A percentile compares a stretch with the other conserved stretches of the same genome.
Conservation (phyloP, 1,140 invertebrate genomes). For the Drosophila lacertosa region DNA sequence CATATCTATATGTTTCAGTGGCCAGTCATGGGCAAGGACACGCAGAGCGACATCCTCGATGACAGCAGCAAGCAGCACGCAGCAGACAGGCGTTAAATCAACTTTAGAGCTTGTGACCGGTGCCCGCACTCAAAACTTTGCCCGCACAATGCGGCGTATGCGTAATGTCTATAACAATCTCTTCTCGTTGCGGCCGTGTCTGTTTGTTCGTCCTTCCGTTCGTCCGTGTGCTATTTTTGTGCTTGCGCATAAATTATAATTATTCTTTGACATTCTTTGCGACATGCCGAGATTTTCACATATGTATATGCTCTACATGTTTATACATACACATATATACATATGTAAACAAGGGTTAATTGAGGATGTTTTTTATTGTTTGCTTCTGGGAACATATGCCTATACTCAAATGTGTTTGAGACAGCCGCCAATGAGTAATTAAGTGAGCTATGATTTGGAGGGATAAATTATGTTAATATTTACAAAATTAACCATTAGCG, state of each 20-base stretch:
- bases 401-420: too few species aligned
- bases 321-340: too few species aligned
- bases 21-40: constrained; percentile 19
- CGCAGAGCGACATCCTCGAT: neutral
- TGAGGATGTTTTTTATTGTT: too few species aligned
- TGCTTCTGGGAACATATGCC: too few species aligned
- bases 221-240: constrained; percentile 41
- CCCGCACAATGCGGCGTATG: constrained; percentile 26
- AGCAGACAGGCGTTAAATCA: constrained; percentile 45
- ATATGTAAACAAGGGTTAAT: too few species aligned
- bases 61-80: neutral
- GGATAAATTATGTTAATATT: too few species aligned
- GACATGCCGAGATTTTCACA: neutral
- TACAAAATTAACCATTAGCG: too few species aligned
- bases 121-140: neutral
- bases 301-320: neutral
- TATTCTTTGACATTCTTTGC: constrained; percentile 50
- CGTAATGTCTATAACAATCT: constrained; percentile 22
- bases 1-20: constrained; percentile 39
- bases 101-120: constrained; percentile 31
- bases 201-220: constrained; percentile 9
- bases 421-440: too few species aligned
- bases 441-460: too few species aligned
- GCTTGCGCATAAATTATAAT: constrained; percentile 77
- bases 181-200: neutral